Evolutionary conservation across 2,113 vertebrate species (phyloP).

Genomic region (Pristiophorus japonicus): DNA sequence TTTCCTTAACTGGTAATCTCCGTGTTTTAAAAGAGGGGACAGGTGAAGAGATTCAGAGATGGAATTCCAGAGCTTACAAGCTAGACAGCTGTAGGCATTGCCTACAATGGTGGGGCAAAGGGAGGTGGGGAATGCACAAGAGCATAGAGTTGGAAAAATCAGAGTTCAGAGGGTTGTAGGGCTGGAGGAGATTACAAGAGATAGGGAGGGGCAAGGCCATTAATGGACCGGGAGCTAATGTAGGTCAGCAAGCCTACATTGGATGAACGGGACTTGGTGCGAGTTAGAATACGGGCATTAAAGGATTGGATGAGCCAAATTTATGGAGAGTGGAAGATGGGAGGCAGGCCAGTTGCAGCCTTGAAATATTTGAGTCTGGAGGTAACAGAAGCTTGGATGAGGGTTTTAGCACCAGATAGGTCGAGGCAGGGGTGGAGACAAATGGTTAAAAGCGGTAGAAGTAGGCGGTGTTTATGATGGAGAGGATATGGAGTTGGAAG

Average conservation of each 20-base stretch:
- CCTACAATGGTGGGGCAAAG: neutral
- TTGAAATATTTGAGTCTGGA: neutral
- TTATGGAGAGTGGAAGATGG: neutral
- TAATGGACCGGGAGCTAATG: neutral
- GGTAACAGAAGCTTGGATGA: neutral
- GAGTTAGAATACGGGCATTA: neutral
- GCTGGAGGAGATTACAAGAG: neutral
- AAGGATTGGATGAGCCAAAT: neutral
- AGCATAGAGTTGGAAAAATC: neutral
- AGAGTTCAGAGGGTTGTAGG: neutral
- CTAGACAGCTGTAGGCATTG: neutral
- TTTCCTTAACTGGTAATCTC: neutral
- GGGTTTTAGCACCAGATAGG: neutral
- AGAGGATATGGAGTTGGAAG: neutral
- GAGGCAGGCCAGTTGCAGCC: neutral
- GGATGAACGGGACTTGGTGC: neutral
- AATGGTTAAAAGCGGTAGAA: neutral
- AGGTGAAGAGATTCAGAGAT: neutral
- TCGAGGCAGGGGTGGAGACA: neutral
- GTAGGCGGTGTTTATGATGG: neutral
- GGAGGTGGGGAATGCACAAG: neutral
- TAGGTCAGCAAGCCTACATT: neutral
- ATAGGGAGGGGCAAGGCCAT: neutral
- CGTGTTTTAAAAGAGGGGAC: neutral
- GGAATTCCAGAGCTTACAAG: neutral